Conservation (phyloP, 2,888 invertebrate genomes). For the Mayetiola destructor region DNA sequence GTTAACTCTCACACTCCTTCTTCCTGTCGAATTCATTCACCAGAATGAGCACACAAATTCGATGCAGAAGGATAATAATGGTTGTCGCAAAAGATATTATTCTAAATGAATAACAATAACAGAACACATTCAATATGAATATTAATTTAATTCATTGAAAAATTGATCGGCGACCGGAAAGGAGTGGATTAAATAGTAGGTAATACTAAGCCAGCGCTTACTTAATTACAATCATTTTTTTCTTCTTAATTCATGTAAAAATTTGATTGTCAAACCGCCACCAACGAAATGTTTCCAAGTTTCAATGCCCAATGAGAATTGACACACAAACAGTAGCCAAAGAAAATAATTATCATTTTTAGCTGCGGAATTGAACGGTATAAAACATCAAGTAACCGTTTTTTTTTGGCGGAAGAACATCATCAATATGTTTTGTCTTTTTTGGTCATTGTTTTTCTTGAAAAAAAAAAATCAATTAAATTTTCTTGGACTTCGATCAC, state of each 20-base stretch:
- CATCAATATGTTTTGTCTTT: neutral
- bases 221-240: too few species aligned
- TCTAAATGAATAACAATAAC: too few species aligned
- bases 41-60: neutral
- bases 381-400: neutral
- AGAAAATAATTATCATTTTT: constrained; percentile 6
- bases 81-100: neutral
- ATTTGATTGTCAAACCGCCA: too few species aligned
- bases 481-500: constrained; percentile 1
- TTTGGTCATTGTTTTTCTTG: too few species aligned
- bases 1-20: neutral
- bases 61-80: neutral
- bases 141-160: too few species aligned
- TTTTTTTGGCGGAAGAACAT: constrained; percentile 3
- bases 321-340: neutral
- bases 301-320: neutral
- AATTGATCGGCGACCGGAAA: too few species aligned
- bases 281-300: too few species aligned
- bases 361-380: neutral
- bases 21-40: neutral
- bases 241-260: too few species aligned
- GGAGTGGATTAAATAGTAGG: too few species aligned
- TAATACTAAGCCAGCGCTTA: too few species aligned
- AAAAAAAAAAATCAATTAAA: neutral
- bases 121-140: neutral